Evolutionary conservation across 1,140 invertebrate genomes (phyloP), one percentile per base, ranked within the genome.

Genomic region (Hylyphantes graminicola): DNA sequence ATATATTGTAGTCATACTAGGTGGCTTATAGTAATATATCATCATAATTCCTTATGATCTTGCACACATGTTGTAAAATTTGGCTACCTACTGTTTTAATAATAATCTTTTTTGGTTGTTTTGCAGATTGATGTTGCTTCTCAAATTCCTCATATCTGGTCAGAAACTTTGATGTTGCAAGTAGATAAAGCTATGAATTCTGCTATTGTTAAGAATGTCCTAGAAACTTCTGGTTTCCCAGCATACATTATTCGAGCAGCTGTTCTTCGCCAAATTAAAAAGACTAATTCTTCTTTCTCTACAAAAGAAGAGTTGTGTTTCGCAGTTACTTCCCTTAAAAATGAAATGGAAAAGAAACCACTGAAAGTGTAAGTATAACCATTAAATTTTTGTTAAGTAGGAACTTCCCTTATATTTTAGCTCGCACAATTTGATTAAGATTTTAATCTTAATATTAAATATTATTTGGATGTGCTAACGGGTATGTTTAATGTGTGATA

Each of bases 221-320:
- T 81, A 7, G 65, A 85, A 50, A 65, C 21, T 19, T 48, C n/a
- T 19, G 48, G 80, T 13, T 85, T 85, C 50, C 53, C 68, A 15
- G 12, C 35, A n/a, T 70, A 68, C 54, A 54, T 80, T 19, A 54
- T 85, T 75, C 15, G 78, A 70, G 74, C 54, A 19, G 77, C 85
- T 63, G 21, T 85, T 11, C 13, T 75, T 4, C 35, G 50, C 7
- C 85, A 80, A 21, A 50, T 85, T 48, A 51, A 76, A 68, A 63
- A 85, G 61, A 80, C 77, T 61, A 78, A 70, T 11, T 48, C 19
- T 50, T 48, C 55, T 19, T 85, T 74, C 76, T 76, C 63, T 51
- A 67, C 55, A 51, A 13, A 65, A 64, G 75, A 84, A 87, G 86
- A 89, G 10, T 19, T 85, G 17, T 79, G 75, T 74, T 8, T 51